A percentile compares a stretch with the other conserved stretches of the same genome.
Evolutionary conservation across 2,113 vertebrate species (phyloP).

Genomic region (Butorides virescens): DNA sequence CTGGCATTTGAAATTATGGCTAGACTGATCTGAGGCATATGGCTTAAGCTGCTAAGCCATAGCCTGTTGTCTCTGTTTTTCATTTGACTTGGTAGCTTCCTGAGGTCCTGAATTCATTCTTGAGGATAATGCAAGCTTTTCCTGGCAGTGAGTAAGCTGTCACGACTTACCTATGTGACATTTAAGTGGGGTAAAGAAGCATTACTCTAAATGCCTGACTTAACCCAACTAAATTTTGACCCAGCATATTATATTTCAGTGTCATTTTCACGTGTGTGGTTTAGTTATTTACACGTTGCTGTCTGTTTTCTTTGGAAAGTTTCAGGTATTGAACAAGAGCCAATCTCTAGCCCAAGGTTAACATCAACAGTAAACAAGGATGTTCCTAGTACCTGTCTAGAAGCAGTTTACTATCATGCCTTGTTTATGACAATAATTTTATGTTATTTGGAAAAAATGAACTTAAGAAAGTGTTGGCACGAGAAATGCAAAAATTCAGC

Average conservation of each 20-base stretch:
- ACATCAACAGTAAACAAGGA: slow-evolving; percentile 36
- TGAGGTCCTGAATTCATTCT: slow-evolving; percentile 11
- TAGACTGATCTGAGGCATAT: background rate
- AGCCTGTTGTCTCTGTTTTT: slow-evolving; percentile 30
- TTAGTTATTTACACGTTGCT: slow-evolving; percentile 58
- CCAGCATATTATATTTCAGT: background rate
- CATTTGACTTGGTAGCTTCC: slow-evolving; percentile 30
- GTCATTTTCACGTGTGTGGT: background rate
- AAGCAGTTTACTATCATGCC: background rate
- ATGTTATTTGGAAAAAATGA: background rate
- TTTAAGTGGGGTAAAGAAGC: background rate
- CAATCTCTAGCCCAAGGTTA: slow-evolving; percentile 48
- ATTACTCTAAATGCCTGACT: background rate
- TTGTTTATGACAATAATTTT: background rate
- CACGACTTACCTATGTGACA: background rate
- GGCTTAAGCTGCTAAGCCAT: background rate
- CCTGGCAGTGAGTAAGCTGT: background rate
- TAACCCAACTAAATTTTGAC: slow-evolving; percentile 32
- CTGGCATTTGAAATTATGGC: slow-evolving; percentile 11
- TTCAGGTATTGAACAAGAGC: slow-evolving; percentile 38
- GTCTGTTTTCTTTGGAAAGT: slow-evolving; percentile 66
- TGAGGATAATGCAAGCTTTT: slow-evolving; percentile 12
- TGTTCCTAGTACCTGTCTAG: background rate
- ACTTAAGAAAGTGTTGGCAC: background rate
- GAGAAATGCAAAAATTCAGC: background rate